These are phyloP conservation scores for Mactra quadrangularis DNA, from an alignment of 1,140 invertebrate species.

Conservation along the genomic window DNA sequence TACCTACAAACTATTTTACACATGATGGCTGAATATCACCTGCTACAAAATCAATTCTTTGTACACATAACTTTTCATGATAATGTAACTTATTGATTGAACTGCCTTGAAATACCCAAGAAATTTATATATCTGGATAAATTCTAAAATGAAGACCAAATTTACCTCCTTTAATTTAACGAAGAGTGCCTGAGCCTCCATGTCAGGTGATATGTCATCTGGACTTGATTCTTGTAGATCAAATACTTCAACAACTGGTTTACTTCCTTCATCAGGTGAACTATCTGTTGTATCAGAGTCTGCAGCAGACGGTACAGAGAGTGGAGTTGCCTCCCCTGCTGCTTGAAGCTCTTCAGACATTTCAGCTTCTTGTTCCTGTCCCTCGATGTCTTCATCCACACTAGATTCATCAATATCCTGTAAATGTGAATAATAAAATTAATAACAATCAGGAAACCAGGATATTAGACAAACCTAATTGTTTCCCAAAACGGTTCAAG, in stretches of 20 bases:
- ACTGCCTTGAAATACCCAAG: too few relatives aligned
- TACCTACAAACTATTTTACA: too few relatives aligned
- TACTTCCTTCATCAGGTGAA: slow-evolving; percentile 70
- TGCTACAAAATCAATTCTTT: too few relatives aligned
- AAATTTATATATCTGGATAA: too few relatives aligned
- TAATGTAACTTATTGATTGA: too few relatives aligned
- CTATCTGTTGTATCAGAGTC: slow-evolving; percentile 62
- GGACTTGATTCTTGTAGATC: slow-evolving; percentile 73
- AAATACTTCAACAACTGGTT: slow-evolving; percentile 69
- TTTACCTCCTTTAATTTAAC: slow-evolving; percentile 89
- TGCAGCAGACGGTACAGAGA: slow-evolving; percentile 68
- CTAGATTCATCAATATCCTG: slow-evolving; percentile 68
- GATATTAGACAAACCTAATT: too few relatives aligned
- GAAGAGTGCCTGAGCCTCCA: slow-evolving; percentile 77
- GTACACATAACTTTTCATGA: too few relatives aligned
- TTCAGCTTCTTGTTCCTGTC: slow-evolving; percentile 17
- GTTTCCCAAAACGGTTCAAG: too few relatives aligned
- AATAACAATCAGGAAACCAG: too few relatives aligned
- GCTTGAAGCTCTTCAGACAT: slow-evolving; percentile 67
- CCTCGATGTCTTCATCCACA: slow-evolving; percentile 44
- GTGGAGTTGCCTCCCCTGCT: slow-evolving; percentile 72
- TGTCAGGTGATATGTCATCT: slow-evolving; percentile 73
- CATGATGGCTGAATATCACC: too few relatives aligned
- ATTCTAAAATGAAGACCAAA: too few relatives aligned
- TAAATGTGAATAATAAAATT: neutral